Percentiles rank a stretch among this genome's conserved stretches.
phyloP scores from a whole-genome alignment of 1,140 invertebrate genomes.

The Argopecten irradians region DNA sequence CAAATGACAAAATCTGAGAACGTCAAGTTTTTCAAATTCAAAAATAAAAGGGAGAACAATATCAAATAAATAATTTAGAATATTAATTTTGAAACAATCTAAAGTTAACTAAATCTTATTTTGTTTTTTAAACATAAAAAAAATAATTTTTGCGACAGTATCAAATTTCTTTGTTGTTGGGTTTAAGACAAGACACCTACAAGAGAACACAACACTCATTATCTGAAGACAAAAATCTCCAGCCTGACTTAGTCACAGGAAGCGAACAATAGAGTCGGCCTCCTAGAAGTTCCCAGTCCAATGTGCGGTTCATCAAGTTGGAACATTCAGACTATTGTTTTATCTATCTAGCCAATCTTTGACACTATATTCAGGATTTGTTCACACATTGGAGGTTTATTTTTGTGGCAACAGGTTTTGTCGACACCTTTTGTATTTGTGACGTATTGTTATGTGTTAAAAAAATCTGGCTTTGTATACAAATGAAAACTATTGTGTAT shows the following conservation, averaged over 20 bases:
- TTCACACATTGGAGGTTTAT: background rate
- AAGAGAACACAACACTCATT: background rate
- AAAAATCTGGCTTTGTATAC: background rate
- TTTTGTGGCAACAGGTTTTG: background rate
- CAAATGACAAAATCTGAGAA: too few species aligned
- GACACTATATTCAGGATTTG: slow-evolving; percentile 5
- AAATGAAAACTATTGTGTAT: slow-evolving; percentile 19
- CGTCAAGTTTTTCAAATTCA: background rate
- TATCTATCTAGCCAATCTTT: background rate
- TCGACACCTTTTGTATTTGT: background rate
- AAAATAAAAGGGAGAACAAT: background rate
- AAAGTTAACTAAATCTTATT: background rate
- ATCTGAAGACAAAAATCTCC: background rate
- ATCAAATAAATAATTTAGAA: too few species aligned
- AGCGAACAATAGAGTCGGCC: background rate
- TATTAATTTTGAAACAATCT: background rate
- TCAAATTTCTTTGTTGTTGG: background rate
- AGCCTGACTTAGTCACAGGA: background rate
- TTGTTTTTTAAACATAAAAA: background rate
- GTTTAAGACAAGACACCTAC: background rate
- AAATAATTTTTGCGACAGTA: background rate
- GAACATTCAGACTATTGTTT: background rate
- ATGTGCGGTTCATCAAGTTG: slow-evolving; percentile 4
- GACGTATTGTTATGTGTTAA: slow-evolving; percentile 18
- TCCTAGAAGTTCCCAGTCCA: background rate